These are phyloP conservation scores for Drosophila niveifrons DNA, from an alignment of 2,888 invertebrate species.

Conservation along the genomic window DNA sequence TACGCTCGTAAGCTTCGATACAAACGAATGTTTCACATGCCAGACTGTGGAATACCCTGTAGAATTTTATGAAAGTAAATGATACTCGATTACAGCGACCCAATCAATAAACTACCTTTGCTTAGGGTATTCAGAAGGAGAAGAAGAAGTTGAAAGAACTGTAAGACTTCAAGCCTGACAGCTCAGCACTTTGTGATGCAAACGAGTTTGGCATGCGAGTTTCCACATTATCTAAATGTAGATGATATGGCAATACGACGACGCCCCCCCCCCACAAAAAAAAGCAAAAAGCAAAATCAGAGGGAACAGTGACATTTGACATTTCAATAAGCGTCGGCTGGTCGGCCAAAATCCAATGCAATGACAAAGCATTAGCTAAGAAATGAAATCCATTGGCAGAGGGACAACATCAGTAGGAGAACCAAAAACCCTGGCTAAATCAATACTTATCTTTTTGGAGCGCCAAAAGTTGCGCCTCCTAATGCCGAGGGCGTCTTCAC, in stretches of 20 bases:
- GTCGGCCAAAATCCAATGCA: conserved; percentile 47
- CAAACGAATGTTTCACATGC: not conserved
- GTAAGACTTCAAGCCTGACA: conserved; percentile 40
- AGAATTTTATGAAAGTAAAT: not conserved
- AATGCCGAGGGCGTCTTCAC: conserved; percentile 37
- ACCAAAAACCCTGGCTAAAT: conserved; percentile 17
- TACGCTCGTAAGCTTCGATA: conserved; percentile 1
- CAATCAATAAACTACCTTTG: not conserved
- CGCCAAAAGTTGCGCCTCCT: conserved; percentile 48
- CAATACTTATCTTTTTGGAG: conserved; percentile 36
- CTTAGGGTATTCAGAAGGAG: conserved; percentile 4
- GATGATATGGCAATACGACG: conserved; percentile 39
- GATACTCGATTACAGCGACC: not conserved
- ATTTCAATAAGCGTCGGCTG: conserved; percentile 40
- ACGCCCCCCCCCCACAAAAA: not conserved
- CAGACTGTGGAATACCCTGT: not conserved
- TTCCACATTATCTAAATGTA: conserved; percentile 28
- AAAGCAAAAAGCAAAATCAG: not conserved
- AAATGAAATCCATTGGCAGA: conserved; percentile 29
- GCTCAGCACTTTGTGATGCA: conserved; percentile 69
- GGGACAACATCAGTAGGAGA: not conserved
- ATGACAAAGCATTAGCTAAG: conserved; percentile 63
- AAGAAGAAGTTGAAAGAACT: conserved; percentile 22
- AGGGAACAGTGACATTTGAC: conserved; percentile 44
- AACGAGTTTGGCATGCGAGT: conserved; percentile 41